These are phyloP conservation scores for Iphiclides podalirius DNA, from an alignment of 2,888 invertebrate genomes.

Conservation along the genomic window DNA sequence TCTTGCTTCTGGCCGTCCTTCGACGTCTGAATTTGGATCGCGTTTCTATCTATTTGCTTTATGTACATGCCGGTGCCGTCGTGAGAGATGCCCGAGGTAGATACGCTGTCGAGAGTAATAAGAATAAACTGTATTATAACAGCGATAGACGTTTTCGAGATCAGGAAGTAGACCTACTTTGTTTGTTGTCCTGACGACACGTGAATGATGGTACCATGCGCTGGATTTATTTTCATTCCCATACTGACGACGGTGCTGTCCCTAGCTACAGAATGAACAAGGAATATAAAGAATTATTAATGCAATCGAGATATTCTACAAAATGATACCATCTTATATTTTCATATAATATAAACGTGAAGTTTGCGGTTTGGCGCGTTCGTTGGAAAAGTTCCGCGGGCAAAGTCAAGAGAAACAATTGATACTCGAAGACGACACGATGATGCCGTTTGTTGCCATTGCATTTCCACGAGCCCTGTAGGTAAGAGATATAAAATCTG, in stretches of 20 bases:
- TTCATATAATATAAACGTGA: background rate
- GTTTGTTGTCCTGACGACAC: slow-evolving; percentile 74
- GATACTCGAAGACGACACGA: too few species aligned
- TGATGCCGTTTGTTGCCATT: too few species aligned
- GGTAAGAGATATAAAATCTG: too few species aligned
- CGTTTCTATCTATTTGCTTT: slow-evolving; percentile 66
- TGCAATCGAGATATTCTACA: slow-evolving; percentile 10
- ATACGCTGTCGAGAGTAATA: slow-evolving; percentile 44
- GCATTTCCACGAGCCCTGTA: too few species aligned
- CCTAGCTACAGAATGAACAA: slow-evolving; percentile 53
- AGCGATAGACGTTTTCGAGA: background rate
- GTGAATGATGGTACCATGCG: slow-evolving; percentile 72
- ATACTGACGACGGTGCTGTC: slow-evolving; percentile 69
- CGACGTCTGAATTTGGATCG: slow-evolving; percentile 64
- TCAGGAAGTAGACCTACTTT: slow-evolving; percentile 41
- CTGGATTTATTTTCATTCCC: slow-evolving; percentile 75
- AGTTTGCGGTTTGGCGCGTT: background rate
- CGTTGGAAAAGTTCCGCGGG: too few species aligned
- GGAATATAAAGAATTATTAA: too few species aligned
- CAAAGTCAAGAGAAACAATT: too few species aligned
- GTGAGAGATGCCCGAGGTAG: slow-evolving; percentile 53
- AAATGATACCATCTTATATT: background rate
- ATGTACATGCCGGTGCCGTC: slow-evolving; percentile 72
- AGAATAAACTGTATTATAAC: background rate
- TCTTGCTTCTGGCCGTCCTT: slow-evolving; percentile 69